Conservation (phyloP, 2,797 vertebrate species). For the Erethizon dorsatum region DNA sequence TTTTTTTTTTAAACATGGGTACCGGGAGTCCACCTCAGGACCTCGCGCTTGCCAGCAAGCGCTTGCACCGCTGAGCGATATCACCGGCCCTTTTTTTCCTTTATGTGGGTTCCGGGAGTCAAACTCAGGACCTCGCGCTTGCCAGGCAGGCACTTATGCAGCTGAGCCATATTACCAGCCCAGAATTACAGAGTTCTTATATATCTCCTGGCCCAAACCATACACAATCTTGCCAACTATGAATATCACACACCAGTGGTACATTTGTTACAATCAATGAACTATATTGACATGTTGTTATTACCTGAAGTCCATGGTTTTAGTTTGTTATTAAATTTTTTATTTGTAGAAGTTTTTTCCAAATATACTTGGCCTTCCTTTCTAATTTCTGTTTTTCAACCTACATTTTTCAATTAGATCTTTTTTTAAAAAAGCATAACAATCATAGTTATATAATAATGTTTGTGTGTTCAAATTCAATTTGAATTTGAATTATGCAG, state of each 20-base stretch:
- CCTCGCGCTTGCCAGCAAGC: no score
- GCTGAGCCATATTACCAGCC: no score
- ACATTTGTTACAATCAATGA: neutral
- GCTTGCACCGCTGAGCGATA: no score
- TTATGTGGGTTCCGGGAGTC: no score
- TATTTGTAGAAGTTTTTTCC: constrained; percentile 14
- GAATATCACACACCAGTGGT: neutral
- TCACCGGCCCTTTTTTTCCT: no score
- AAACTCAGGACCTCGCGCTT: no score
- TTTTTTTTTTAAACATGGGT: no score
- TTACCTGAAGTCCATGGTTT: neutral
- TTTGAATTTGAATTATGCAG: neutral
- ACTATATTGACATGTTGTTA: neutral
- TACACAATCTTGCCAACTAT: neutral
- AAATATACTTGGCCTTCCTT: constrained; percentile 13
- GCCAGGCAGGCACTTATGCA: no score
- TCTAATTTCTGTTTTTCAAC: neutral
- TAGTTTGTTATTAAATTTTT: constrained; percentile 60
- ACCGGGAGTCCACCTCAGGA: no score
- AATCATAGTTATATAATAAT: constrained; percentile 17
- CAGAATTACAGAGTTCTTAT: neutral
- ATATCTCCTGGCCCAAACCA: neutral
- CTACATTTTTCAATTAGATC: neutral
- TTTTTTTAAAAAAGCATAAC: neutral
- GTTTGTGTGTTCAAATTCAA: neutral